Evolutionary conservation across 1,140 invertebrate genomes (phyloP).

Genomic region (Drosophila bifasciata): DNA sequence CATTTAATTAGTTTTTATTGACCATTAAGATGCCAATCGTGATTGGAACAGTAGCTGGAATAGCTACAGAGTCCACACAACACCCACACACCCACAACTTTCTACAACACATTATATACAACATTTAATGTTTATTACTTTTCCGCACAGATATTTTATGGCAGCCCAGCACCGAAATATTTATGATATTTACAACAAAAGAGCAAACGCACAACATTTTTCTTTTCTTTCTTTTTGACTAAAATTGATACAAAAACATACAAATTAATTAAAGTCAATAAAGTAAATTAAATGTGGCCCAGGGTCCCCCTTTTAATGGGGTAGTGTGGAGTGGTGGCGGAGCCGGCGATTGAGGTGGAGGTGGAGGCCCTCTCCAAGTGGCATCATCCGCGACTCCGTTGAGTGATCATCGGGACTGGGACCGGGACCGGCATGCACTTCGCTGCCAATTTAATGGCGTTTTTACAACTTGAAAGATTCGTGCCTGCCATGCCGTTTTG

Average conservation of each 20-base stretch:
- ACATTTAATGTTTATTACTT: constrained; percentile 62
- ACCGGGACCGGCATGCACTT: constrained; percentile 67
- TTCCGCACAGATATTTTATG: constrained; percentile 59
- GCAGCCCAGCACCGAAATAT: constrained; percentile 62
- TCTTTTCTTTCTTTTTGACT: constrained; percentile 27
- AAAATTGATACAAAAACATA: constrained; percentile 82
- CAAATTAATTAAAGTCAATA: constrained; percentile 81
- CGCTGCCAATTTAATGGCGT: constrained; percentile 83
- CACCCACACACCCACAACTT: constrained; percentile 55
- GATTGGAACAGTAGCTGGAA: constrained; percentile 46
- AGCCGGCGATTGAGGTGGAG: too few species aligned
- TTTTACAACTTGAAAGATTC: constrained; percentile 83
- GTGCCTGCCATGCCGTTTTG: constrained; percentile 80
- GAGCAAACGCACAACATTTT: constrained; percentile 40
- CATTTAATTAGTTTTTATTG: constrained; percentile 76
- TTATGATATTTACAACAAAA: constrained; percentile 80
- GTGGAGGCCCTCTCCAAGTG: too few species aligned
- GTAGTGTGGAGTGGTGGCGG: background rate
- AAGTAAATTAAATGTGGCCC: constrained; percentile 60
- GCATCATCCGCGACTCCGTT: constrained; percentile 5
- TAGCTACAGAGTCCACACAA: constrained; percentile 54
- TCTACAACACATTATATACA: constrained; percentile 42
- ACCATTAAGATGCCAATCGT: constrained; percentile 75
- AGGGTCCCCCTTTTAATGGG: constrained; percentile 58
- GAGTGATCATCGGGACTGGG: constrained; percentile 40